Conservation (phyloP, 1,140 invertebrate genomes). For the Coptotermes formosanus region DNA sequence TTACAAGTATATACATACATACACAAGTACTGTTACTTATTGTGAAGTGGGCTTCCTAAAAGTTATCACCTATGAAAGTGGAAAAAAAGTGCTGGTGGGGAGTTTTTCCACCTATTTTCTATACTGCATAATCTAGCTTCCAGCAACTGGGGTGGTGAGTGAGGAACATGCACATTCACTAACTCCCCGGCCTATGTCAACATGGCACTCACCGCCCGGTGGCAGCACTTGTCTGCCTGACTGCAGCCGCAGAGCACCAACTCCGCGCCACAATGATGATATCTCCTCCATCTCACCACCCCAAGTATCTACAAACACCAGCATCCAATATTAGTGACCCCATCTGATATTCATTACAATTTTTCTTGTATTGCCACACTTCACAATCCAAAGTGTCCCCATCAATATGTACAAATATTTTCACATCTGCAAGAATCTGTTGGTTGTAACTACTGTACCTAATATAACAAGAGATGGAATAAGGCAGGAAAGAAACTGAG, state of each 20-base stretch:
- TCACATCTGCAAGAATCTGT: too few relatives aligned
- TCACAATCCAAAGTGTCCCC: neutral
- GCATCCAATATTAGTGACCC: neutral
- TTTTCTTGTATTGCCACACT: neutral
- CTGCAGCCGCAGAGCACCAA: conserved; percentile 2
- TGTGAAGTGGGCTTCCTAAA: neutral
- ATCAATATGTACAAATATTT: too few relatives aligned
- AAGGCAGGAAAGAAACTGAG: too few relatives aligned
- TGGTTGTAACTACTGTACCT: too few relatives aligned
- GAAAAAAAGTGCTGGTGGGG: neutral
- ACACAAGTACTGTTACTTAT: neutral
- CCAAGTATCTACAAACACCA: conserved; percentile 30
- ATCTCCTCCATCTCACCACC: conserved; percentile 29
- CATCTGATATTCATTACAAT: too few relatives aligned
- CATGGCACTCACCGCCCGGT: conserved; percentile 6
- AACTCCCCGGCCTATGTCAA: too few relatives aligned
- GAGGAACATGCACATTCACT: conserved; percentile 1
- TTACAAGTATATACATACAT: too few relatives aligned
- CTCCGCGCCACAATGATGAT: conserved; percentile 8
- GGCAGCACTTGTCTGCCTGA: conserved; percentile 11
- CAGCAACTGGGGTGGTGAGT: neutral
- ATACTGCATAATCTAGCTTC: neutral
- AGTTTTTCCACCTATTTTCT: neutral
- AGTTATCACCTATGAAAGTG: neutral
- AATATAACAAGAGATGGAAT: too few relatives aligned